Conservation (phyloP, 2,113 vertebrate genomes). For the Trochalopteron elliotii region DNA sequence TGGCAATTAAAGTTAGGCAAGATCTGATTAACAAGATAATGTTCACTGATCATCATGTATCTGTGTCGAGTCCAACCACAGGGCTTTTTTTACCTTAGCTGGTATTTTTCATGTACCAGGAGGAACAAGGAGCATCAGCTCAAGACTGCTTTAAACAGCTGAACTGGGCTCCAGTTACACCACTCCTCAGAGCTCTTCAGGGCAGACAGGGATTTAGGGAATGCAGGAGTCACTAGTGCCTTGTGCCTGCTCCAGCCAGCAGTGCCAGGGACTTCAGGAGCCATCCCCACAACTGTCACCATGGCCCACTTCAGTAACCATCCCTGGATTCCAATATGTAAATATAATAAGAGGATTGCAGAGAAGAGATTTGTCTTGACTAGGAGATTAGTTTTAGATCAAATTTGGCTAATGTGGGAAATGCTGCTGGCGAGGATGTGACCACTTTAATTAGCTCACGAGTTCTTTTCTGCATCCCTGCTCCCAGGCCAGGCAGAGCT, state of each 20-base stretch:
- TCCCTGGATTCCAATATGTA: neutral
- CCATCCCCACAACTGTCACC: neutral
- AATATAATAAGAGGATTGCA: constrained; percentile 30
- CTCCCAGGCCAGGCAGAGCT: neutral
- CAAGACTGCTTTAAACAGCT: neutral
- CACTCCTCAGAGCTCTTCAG: neutral
- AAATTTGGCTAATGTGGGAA: constrained; percentile 29
- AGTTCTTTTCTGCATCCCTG: neutral
- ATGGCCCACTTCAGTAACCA: neutral
- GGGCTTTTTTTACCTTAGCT: neutral
- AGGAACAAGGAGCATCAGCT: neutral
- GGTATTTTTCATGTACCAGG: neutral
- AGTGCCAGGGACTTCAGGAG: neutral
- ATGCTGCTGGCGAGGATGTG: neutral
- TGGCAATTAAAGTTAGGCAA: neutral
- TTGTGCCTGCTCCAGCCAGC: neutral
- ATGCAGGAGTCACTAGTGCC: neutral
- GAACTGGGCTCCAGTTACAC: neutral
- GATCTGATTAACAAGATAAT: neutral
- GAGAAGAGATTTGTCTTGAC: constrained; percentile 4
- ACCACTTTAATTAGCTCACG: constrained; percentile 23
- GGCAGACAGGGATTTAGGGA: neutral
- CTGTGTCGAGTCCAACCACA: neutral
- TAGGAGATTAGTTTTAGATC: constrained; percentile 20
- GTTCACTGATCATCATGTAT: neutral